These are phyloP conservation scores for Babylonia areolata DNA, from an alignment of 1,140 invertebrate genomes.

Conservation along the genomic window DNA sequence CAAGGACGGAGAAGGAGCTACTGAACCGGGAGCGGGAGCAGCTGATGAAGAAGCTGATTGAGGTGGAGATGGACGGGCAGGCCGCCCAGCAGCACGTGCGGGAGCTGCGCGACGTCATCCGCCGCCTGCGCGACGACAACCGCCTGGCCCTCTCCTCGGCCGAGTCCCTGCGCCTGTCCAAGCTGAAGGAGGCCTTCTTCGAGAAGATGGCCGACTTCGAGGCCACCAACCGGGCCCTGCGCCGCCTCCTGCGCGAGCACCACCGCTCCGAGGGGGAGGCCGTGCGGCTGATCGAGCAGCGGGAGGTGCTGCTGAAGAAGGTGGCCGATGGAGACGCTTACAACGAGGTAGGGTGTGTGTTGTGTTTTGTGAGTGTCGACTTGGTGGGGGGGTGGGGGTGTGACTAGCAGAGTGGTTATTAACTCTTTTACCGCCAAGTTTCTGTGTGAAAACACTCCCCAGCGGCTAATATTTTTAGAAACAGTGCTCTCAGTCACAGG, in stretches of 20 bases:
- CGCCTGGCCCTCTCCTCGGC: conserved; percentile 57
- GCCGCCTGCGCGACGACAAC: conserved; percentile 61
- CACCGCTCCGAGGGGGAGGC: conserved; percentile 69
- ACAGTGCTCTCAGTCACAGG: too few relatives aligned
- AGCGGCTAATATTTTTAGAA: too few relatives aligned
- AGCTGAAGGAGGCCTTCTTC: conserved; percentile 71
- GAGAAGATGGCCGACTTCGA: conserved; percentile 74
- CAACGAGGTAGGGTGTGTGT: conserved; percentile 60
- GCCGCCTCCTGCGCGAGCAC: conserved; percentile 68
- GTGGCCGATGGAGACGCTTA: conserved; percentile 65
- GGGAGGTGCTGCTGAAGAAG: conserved; percentile 69
- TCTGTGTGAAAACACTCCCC: too few relatives aligned
- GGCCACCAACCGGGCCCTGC: conserved; percentile 69
- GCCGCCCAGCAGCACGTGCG: conserved; percentile 67
- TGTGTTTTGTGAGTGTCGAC: too few relatives aligned
- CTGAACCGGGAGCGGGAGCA: conserved; percentile 66
- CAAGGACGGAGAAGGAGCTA: conserved; percentile 50
- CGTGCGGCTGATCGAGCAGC: conserved; percentile 66
- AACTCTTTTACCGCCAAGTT: too few relatives aligned
- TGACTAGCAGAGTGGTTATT: too few relatives aligned
- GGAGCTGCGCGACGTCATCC: conserved; percentile 63
- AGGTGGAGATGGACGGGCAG: conserved; percentile 75
- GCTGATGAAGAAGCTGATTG: conserved; percentile 75
- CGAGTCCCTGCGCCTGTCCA: conserved; percentile 61
- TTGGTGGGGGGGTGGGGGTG: too few relatives aligned